phyloP scores from a whole-genome alignment of 2,113 vertebrate species.

The Mus spicilegus region DNA sequence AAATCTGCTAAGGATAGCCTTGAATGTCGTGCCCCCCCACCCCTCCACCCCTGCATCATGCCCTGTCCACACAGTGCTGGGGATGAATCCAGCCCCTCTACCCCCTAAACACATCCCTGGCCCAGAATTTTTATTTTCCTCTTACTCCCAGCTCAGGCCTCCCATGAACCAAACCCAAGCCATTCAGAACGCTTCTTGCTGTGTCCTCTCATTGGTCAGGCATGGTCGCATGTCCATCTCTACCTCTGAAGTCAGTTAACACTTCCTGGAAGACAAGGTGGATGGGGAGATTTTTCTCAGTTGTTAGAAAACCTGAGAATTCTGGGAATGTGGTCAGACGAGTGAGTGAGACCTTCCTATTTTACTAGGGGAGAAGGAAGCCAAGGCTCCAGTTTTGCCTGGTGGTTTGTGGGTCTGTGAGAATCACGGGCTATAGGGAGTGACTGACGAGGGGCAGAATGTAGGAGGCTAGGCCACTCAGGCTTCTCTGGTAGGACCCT shows the following conservation, averaged over 20 bases:
- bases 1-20: background rate
- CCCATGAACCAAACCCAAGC: background rate
- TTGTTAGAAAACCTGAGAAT: background rate
- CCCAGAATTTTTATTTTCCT: background rate
- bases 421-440: background rate
- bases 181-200: background rate
- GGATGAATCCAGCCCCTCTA: background rate
- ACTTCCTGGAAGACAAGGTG: background rate
- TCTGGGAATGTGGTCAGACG: background rate
- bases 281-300: background rate
- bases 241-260: background rate
- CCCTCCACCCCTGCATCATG: background rate
- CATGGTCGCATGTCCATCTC: background rate
- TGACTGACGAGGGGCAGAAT: fast-evolving
- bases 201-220: background rate
- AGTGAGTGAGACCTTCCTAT: background rate
- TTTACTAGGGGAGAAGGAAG: background rate
- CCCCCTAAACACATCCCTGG: background rate
- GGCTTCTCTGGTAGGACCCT: fast-evolving
- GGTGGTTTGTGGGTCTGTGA: background rate
- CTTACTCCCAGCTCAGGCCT: background rate
- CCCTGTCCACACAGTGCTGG: background rate
- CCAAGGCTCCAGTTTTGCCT: background rate
- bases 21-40: background rate
- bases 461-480: background rate